Evolutionary conservation across 2,888 invertebrate species (phyloP), one percentile per base, ranked within the genome.

Genomic region (Rosalia funebris): DNA sequence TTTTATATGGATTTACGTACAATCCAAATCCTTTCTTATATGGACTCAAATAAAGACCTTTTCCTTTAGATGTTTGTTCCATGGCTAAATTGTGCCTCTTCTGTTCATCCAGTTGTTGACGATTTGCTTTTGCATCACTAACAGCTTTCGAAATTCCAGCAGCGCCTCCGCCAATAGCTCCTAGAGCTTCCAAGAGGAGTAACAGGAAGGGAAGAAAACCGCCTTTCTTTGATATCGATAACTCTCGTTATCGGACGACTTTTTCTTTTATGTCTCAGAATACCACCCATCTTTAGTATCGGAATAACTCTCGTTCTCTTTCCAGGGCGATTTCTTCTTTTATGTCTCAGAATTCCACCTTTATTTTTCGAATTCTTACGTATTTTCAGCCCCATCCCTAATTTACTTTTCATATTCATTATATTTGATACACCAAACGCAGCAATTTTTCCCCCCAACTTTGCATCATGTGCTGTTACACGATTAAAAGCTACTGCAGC

Each of bases 1-100:
- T 57, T 70, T 66, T 57, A 55, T 68, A 50, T 68, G 57, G 57
- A 45, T 67, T 60, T 34, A 72, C 44, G 61, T 68, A 68, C 12
- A 71, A 44, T 15, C 66, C 59, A 45, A 59, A 57, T 2, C 79
- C 61, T 48, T 11, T 36, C 19, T 42, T 41, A 10, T 44, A 44
- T 0, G 44, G 20, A 20, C 11, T 17, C 1, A 17, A 9, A 44
- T 44, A 19, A 1, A 44, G n/a, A 1, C 44, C 3, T 20, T n/a
- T 44, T 19, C 20, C 45, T 45, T 12, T 14, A 15, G 25, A n/a
- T 14, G 5, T 10, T 25, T 20, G 25, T 14, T 45, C 45, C 45
- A 45, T 45, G 1, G 11, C 5, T 11, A 20, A 11, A 11, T 42
- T 15, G 16, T 31, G 31, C 14, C 16, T 4, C 10, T 16, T 41